phyloP scores from a whole-genome alignment of 2,797 vertebrate species.

The Onychomys leucogaster region DNA sequence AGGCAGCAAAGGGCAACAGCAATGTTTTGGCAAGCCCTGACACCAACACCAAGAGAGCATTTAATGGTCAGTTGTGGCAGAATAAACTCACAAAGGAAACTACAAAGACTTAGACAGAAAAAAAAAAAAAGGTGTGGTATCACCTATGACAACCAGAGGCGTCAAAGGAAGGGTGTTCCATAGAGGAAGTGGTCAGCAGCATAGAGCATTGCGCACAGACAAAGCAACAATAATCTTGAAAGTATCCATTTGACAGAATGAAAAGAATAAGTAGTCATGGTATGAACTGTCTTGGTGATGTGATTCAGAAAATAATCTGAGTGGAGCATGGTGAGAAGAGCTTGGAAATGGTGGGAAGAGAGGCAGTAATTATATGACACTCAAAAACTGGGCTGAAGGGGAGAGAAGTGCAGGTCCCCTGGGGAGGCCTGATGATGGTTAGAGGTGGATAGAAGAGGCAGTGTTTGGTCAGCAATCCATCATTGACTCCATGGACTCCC shows the following conservation, averaged over 20 bases:
- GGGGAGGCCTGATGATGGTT: neutral
- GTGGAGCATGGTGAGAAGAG: neutral
- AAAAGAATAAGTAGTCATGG: neutral
- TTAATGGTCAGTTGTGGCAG: neutral
- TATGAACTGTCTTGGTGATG: neutral
- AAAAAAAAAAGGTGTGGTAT: neutral
- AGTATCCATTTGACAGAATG: neutral
- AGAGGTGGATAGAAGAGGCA: neutral
- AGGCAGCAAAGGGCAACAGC: no score
- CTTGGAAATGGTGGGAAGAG: neutral
- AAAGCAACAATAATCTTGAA: neutral
- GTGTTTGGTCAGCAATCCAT: neutral
- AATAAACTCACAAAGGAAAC: neutral
- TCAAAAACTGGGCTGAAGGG: neutral
- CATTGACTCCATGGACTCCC: neutral
- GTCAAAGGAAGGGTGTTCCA: conserved; percentile 16
- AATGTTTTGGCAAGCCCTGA: neutral
- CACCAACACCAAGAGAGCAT: neutral
- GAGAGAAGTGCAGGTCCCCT: neutral
- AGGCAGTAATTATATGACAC: neutral
- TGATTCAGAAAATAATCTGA: neutral
- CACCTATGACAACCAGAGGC: neutral
- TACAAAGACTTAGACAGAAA: neutral
- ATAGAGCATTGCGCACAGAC: neutral
- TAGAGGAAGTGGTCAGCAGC: conserved; percentile 51